Evolutionary conservation across 2,113 vertebrate species (phyloP).

Genomic region (Heterotis niloticus): DNA sequence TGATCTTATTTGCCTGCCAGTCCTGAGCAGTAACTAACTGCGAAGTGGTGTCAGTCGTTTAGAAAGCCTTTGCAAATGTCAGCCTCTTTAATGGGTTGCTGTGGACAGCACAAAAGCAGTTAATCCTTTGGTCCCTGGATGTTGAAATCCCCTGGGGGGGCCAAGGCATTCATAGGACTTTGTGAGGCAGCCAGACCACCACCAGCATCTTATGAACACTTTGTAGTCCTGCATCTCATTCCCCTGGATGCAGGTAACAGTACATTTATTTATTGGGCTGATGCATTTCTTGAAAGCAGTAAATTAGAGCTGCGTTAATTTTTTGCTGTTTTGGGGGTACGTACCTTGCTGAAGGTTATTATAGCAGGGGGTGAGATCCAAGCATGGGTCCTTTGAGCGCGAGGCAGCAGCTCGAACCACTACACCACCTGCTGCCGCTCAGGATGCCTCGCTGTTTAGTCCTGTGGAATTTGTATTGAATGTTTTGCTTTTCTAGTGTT

Average conservation of each 20-base stretch:
- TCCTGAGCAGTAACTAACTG: background rate
- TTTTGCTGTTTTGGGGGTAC: no score
- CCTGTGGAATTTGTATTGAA: no score
- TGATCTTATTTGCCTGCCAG: no score
- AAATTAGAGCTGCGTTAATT: no score
- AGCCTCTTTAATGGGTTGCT: constrained; percentile 48
- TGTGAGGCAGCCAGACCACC: background rate
- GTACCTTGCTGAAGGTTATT: no score
- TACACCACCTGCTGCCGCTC: no score
- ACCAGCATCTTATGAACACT: background rate
- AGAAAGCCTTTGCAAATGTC: constrained; percentile 42
- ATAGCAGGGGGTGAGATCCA: no score
- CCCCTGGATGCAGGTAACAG: background rate
- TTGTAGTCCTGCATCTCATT: background rate
- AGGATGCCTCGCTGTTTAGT: no score
- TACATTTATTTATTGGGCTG: background rate
- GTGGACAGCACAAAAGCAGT: constrained; percentile 37
- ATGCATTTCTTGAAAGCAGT: background rate
- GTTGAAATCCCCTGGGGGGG: constrained; percentile 22
- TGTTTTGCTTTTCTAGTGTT: no score
- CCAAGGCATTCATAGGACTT: background rate
- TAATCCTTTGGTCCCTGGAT: constrained; percentile 60
- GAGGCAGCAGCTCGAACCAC: no score
- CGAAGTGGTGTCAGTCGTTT: background rate
- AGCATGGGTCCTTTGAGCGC: no score